These are phyloP conservation scores for Geococcyx californianus DNA, from an alignment of 2,113 vertebrate genomes.

Conservation along the genomic window DNA sequence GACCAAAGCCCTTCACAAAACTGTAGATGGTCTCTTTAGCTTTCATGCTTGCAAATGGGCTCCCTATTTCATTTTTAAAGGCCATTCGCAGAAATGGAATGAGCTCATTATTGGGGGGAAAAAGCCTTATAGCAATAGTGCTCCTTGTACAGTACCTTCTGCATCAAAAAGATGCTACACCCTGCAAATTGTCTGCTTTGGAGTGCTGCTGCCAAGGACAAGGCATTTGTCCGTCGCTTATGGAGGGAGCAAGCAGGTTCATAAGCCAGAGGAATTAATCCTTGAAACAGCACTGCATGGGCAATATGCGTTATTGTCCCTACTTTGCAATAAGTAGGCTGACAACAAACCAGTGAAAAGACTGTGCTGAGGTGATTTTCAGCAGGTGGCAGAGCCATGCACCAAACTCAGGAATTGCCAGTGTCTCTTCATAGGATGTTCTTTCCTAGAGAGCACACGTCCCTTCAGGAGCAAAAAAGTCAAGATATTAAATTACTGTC, in stretches of 20 bases:
- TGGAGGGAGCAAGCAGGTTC: not conserved
- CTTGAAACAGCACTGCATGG: not conserved
- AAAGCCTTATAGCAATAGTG: not conserved
- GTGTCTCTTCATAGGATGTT: not conserved
- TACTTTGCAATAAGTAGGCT: not conserved
- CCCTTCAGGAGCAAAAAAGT: not conserved
- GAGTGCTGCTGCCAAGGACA: not conserved
- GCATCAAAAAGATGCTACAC: not conserved
- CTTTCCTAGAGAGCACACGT: not conserved
- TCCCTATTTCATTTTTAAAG: slow-evolving; percentile 36
- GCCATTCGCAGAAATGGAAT: not conserved
- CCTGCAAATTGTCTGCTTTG: not conserved
- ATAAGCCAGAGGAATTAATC: not conserved
- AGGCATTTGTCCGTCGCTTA: not conserved
- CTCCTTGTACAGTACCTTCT: not conserved
- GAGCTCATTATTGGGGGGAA: not conserved
- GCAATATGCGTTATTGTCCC: not conserved
- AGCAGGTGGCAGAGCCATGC: not conserved
- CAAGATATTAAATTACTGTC: not conserved
- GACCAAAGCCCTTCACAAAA: not conserved
- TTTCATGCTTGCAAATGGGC: not conserved
- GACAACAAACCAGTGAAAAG: not conserved
- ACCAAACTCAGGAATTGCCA: not conserved
- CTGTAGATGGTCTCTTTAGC: not conserved
- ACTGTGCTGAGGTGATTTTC: not conserved